These are phyloP conservation scores for Lampris megalopsis DNA, from an alignment of 2,113 vertebrate species.

Conservation along the genomic window DNA sequence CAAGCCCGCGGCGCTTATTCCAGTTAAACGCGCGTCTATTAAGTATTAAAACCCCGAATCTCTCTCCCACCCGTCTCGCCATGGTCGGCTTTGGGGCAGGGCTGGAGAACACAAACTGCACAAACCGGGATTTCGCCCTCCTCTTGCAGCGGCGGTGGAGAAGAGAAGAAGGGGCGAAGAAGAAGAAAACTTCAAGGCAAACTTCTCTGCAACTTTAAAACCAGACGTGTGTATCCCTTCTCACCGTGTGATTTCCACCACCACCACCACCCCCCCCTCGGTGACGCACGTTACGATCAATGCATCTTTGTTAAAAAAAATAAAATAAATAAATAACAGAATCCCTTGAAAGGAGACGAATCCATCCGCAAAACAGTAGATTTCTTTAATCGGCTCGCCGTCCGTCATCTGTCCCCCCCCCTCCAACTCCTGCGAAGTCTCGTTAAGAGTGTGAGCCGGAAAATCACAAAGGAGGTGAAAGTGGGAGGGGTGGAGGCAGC, in stretches of 20 bases:
- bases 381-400: conserved; percentile 25
- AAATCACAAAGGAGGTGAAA: conserved; percentile 83
- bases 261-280: not conserved
- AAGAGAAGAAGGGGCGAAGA: not conserved
- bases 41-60: conserved; percentile 48
- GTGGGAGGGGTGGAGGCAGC: conserved; percentile 77
- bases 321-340: too few species aligned
- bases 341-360: conserved; percentile 29
- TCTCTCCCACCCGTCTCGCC: conserved; percentile 75
- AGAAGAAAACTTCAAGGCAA: conserved; percentile 71
- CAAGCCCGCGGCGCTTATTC: conserved; percentile 45
- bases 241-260: conserved; percentile 30
- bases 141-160: conserved; percentile 41
- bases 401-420: conserved; percentile 43
- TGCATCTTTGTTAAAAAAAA: conserved; percentile 42
- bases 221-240: conserved; percentile 41
- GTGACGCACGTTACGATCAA: conserved; percentile 29
- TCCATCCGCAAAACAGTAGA: conserved; percentile 50
- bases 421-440: conserved; percentile 79
- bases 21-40: conserved; percentile 47
- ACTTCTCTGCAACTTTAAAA: conserved; percentile 80
- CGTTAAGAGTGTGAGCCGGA: conserved; percentile 74
- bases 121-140: conserved; percentile 44
- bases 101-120: conserved; percentile 24
- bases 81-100: conserved; percentile 71